phyloP scores from a whole-genome alignment of 2,888 invertebrate species.

The Diaphora mendica region DNA sequence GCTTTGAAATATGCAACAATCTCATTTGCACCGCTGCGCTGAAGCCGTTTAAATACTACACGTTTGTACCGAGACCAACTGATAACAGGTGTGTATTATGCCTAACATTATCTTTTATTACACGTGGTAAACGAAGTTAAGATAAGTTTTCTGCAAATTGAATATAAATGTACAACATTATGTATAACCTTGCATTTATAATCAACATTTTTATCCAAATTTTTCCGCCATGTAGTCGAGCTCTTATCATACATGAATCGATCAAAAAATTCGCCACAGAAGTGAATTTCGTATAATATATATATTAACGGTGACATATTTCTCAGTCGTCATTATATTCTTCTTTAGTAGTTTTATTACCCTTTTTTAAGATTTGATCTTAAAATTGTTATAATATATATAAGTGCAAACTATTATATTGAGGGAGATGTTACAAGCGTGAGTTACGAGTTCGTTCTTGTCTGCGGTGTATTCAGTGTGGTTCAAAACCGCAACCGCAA shows the following conservation, averaged over 20 bases:
- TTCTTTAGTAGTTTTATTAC: too few relatives aligned
- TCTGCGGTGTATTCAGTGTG: background rate
- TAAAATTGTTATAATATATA: too few relatives aligned
- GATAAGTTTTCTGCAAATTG: constrained; percentile 1
- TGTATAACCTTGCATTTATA: background rate
- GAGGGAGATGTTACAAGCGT: background rate
- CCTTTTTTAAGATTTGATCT: background rate
- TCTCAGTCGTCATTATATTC: background rate
- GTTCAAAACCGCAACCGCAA: background rate
- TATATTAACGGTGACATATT: background rate
- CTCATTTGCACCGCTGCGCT: background rate
- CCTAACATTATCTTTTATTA: background rate
- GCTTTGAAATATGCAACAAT: background rate
- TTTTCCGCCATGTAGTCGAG: background rate
- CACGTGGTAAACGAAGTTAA: background rate
- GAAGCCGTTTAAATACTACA: background rate
- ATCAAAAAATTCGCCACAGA: background rate
- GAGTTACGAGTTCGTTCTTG: background rate
- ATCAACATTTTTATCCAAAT: background rate
- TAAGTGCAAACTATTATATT: background rate
- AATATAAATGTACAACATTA: background rate
- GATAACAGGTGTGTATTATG: constrained; percentile 6
- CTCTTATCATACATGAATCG: background rate
- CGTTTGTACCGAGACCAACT: background rate
- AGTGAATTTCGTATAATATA: too few relatives aligned